A percentile compares a stretch with the other conserved stretches of the same genome.
Conservation (phyloP, 2,888 invertebrate genomes). For the Pomacea canaliculata region DNA sequence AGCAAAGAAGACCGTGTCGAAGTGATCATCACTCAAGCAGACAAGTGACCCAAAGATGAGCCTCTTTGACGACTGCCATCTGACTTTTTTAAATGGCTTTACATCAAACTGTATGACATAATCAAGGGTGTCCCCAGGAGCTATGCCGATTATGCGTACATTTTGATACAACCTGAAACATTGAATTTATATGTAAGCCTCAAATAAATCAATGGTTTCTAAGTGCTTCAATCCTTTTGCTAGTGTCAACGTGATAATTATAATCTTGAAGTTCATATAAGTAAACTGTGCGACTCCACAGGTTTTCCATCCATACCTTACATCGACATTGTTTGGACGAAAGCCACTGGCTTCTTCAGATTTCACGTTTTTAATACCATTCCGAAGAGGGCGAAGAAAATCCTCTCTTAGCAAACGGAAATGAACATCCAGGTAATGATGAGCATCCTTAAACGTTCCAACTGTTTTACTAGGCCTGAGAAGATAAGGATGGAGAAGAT, state of each 20-base stretch:
- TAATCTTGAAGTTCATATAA: too few relatives aligned
- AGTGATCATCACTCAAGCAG: conserved; percentile 79
- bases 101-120: conserved; percentile 51
- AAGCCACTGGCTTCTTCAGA: conserved; percentile 35
- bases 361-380: conserved; percentile 76
- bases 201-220: background rate
- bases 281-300: conserved; percentile 5
- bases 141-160: conserved; percentile 52
- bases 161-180: conserved; percentile 44
- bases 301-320: background rate
- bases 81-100: conserved; percentile 32
- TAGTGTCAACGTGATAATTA: too few relatives aligned
- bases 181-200: background rate
- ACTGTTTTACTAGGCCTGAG: conserved; percentile 41
- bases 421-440: conserved; percentile 83
- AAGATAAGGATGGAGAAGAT: background rate
- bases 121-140: conserved; percentile 49
- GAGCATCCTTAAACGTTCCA: conserved; percentile 77
- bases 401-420: conserved; percentile 85
- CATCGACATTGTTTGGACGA: background rate
- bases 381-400: conserved; percentile 80
- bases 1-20: conserved; percentile 79
- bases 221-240: too few relatives aligned
- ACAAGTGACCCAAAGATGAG: conserved; percentile 82
- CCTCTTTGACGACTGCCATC: conserved; percentile 74